phyloP scores from a whole-genome alignment of 2,888 invertebrate species.

The Tinea pellionella region DNA sequence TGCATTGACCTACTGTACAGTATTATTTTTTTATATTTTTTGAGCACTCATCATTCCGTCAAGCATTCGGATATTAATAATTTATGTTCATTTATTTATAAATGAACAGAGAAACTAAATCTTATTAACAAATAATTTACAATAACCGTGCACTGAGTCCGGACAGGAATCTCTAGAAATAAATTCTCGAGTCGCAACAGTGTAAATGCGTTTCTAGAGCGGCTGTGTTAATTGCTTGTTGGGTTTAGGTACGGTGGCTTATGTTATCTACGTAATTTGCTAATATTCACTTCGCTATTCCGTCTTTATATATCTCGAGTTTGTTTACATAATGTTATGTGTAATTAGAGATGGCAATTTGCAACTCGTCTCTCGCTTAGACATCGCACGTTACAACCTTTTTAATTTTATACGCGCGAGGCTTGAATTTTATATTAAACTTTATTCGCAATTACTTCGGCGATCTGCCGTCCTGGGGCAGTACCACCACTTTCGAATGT shows the following conservation, averaged over 20 bases:
- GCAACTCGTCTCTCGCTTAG: background rate
- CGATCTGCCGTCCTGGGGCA: too few species aligned
- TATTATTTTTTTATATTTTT: too few species aligned
- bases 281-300: conserved; percentile 11
- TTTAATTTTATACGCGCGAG: too few species aligned
- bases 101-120: too few species aligned
- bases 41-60: too few species aligned
- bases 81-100: too few species aligned
- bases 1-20: too few species aligned
- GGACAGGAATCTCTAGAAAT: background rate
- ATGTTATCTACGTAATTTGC: conserved; percentile 22
- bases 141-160: background rate
- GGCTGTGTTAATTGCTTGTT: conserved; percentile 21
- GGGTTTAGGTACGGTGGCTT: conserved; percentile 22
- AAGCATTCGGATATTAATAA: too few species aligned
- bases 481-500: too few species aligned
- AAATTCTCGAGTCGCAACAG: background rate
- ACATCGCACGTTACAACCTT: background rate
- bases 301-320: background rate
- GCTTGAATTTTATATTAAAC: too few species aligned
- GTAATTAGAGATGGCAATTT: background rate
- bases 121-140: too few species aligned
- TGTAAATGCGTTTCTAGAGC: conserved; percentile 1
- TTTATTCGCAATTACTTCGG: too few species aligned
- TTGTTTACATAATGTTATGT: conserved; percentile 9